phyloP scores from a whole-genome alignment of 2,888 invertebrate species.

The Polylopha cassiicola region DNA sequence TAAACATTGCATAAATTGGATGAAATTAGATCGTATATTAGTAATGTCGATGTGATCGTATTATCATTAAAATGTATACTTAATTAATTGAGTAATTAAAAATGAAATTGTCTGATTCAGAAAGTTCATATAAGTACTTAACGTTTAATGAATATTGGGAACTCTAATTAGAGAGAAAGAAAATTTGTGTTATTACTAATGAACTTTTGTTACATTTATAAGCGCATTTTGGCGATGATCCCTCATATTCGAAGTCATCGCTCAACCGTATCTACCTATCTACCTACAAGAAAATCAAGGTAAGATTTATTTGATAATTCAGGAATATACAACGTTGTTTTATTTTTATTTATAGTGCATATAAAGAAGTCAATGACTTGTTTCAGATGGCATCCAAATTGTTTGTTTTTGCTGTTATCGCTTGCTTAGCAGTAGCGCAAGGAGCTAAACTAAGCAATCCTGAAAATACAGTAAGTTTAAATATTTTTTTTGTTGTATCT shows the following conservation, averaged over 20 bases:
- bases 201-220: constrained; percentile 11
- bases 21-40: too few species aligned
- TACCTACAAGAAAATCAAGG: constrained; percentile 8
- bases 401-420: constrained; percentile 15
- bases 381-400: constrained; percentile 24
- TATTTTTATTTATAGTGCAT: too few species aligned
- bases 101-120: not conserved
- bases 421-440: constrained; percentile 19
- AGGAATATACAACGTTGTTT: constrained; percentile 1
- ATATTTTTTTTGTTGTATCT: not conserved
- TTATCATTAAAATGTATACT: too few species aligned
- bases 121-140: not conserved
- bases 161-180: not conserved
- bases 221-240: constrained; percentile 1
- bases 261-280: constrained; percentile 2
- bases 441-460: constrained; percentile 12
- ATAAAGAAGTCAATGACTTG: too few species aligned
- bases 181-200: not conserved
- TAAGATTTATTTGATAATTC: constrained; percentile 4
- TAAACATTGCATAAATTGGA: too few species aligned
- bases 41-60: too few species aligned
- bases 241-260: constrained; percentile 1
- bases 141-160: too few species aligned
- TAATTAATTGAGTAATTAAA: too few species aligned
- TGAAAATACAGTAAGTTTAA: constrained; percentile 13